Base-by-base conservation (phyloP, 2,797 vertebrate species). In the Alfaro cultratus region DNA sequence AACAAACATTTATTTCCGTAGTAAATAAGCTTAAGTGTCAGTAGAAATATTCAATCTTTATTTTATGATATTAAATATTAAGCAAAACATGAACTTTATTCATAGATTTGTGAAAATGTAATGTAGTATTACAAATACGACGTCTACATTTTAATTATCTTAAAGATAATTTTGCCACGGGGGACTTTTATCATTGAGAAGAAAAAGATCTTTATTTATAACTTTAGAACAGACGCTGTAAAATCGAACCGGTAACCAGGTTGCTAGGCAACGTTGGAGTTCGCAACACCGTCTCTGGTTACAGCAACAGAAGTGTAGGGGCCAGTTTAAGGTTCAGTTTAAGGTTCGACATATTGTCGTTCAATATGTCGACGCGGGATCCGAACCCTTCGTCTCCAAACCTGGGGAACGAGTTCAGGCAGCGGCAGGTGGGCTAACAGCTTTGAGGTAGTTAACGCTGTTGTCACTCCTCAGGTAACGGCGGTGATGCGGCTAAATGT, bases 341-440 rank as follows among this genome's bases (percentile, higher is more conserved):
- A n/a, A 5, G n/a, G n/a, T n/a, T n/a, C n/a, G n/a, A n/a, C n/a
- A n/a, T n/a, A n/a, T n/a, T n/a, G n/a, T 26, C 47, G 18, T 23
- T 75, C 0, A 84, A 74, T 0, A 93, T 92, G 91, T 90, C 91
- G 2, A 76, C 87, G 11, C 90, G 95, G 78, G 91, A 97, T 75
- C 93, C 96, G 51, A 96, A 3, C 2, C 94, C 73, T 26, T 86
- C 94, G 4, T 91, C 83, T 36, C 87, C 92, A 0, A 82, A 85
- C 76, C 80, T 84, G 55, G 95, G 96, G 83, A 78, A 82, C 47
- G 95, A 95, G 45, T 90, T 79, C 81, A 83, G 75, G 64, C 78
- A 76, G 60, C 78, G 83, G n/a, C 92, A 94, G 96, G 97, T 97
- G 92, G 18, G 87, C 74, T 0, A 12, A 34, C 1, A 57, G n/a